These are phyloP conservation scores for Acrobasis repandana DNA, from an alignment of 2,888 invertebrate species.

Conservation along the genomic window DNA sequence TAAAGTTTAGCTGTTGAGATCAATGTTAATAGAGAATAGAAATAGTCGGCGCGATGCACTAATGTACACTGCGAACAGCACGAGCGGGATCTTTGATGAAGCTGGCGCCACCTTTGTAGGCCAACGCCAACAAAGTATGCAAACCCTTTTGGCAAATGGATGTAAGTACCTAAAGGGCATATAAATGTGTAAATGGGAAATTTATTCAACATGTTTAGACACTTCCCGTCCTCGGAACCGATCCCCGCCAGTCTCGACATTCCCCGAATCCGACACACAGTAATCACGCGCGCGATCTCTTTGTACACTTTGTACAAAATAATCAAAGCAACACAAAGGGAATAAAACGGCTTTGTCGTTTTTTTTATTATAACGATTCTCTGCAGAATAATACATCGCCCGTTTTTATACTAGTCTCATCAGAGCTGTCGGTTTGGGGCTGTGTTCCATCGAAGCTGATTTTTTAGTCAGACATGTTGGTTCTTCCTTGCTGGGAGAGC, in stretches of 20 bases:
- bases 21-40: no score
- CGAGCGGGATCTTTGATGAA: no score
- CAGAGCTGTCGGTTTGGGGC: not conserved
- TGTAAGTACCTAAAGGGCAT: no score
- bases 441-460: not conserved
- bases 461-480: not conserved
- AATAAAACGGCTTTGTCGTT: slow-evolving; percentile 16
- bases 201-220: slow-evolving; percentile 13
- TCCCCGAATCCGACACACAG: not conserved
- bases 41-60: no score
- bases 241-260: not conserved
- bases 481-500: not conserved
- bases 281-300: slow-evolving; percentile 13
- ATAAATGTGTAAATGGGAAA: not conserved
- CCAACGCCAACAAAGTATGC: no score
- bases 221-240: not conserved
- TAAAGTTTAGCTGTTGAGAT: no score
- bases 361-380: slow-evolving; percentile 11
- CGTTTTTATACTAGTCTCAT: slow-evolving; percentile 1
- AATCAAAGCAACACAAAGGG: slow-evolving; percentile 17
- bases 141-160: no score
- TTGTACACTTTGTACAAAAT: slow-evolving; percentile 17
- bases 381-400: not conserved
- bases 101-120: no score
- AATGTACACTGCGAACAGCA: no score